A percentile compares a stretch with the other conserved stretches of the same genome.
Evolutionary conservation across 1,140 invertebrate genomes (phyloP).

Genomic region (Anoplophora glabripennis): DNA sequence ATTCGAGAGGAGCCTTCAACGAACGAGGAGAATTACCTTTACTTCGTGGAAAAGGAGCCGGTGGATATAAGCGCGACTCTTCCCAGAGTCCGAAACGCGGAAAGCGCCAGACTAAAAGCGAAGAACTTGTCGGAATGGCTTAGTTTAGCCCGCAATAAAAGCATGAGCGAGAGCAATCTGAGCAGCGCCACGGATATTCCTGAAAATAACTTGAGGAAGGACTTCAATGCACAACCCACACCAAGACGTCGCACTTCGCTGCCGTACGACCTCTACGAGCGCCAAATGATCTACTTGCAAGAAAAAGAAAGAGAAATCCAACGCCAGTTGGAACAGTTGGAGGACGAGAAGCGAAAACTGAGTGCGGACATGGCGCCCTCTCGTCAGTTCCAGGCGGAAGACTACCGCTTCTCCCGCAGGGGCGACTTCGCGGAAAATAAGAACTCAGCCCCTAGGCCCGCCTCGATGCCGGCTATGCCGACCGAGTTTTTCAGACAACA

Average conservation of each 20-base stretch:
- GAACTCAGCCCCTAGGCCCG: constrained; percentile 19
- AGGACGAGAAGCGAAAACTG: constrained; percentile 54
- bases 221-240: constrained; percentile 15
- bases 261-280: constrained; percentile 63
- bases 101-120: constrained; percentile 47
- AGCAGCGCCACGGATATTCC: constrained; percentile 20
- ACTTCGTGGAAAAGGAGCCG: constrained; percentile 18
- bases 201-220: constrained; percentile 27
- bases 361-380: constrained; percentile 31
- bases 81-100: background rate
- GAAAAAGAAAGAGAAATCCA: constrained; percentile 65
- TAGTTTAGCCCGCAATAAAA: constrained; percentile 48
- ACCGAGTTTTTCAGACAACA: constrained; percentile 67
- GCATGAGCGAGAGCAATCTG: constrained; percentile 34
- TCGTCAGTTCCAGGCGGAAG: constrained; percentile 32
- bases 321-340: constrained; percentile 57
- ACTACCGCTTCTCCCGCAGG: constrained; percentile 43
- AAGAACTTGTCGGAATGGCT: constrained; percentile 55
- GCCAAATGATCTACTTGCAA: constrained; percentile 67
- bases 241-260: constrained; percentile 56
- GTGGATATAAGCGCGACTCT: background rate
- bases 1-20: constrained; percentile 50
- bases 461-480: constrained; percentile 46
- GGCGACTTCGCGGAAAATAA: constrained; percentile 35
- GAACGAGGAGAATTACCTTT: constrained; percentile 6